Percentiles rank a stretch among this genome's conserved stretches.
Evolutionary conservation across 1,140 invertebrate species (phyloP).

Genomic region (Drosophila fuyamai): DNA sequence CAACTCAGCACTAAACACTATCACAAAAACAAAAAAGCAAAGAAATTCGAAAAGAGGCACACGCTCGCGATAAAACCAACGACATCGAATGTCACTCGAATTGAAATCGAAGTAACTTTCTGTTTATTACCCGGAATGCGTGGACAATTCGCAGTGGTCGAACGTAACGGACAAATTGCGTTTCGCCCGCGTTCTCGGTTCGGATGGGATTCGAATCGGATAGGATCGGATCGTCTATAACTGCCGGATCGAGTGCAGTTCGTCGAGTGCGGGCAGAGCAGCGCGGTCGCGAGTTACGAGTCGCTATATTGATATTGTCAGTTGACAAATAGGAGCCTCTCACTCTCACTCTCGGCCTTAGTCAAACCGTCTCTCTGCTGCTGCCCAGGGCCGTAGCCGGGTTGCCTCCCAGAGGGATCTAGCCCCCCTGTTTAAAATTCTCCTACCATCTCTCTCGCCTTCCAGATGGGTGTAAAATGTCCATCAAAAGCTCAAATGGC

Average conservation of each 20-base stretch:
- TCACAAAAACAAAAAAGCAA: slow-evolving; percentile 23
- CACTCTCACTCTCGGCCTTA: slow-evolving; percentile 27
- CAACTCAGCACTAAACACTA: slow-evolving; percentile 18
- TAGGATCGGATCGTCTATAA: slow-evolving; percentile 32
- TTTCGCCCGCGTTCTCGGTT: slow-evolving; percentile 8
- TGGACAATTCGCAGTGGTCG: slow-evolving; percentile 7
- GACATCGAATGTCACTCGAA: slow-evolving; percentile 19
- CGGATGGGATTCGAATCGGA: slow-evolving; percentile 4
- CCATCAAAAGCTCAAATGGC: too few relatives aligned
- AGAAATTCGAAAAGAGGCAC: not conserved
- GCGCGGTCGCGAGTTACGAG: slow-evolving; percentile 7
- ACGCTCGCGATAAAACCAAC: slow-evolving; percentile 2
- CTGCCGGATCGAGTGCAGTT: slow-evolving; percentile 59
- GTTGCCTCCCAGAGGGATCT: not conserved
- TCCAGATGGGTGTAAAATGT: too few relatives aligned
- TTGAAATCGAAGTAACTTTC: slow-evolving; percentile 16
- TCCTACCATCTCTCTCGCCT: too few relatives aligned
- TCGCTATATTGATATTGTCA: slow-evolving; percentile 59
- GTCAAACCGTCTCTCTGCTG: slow-evolving; percentile 20
- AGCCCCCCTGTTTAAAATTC: too few relatives aligned
- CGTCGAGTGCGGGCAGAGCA: slow-evolving; percentile 37
- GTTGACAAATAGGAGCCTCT: slow-evolving; percentile 52
- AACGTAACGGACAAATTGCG: slow-evolving; percentile 40
- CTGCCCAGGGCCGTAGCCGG: not conserved
- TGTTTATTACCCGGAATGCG: slow-evolving; percentile 4